Evolutionary conservation across 2,797 vertebrate genomes (phyloP), one percentile per base, ranked within the genome.

Genomic region (Pampus argenteus): DNA sequence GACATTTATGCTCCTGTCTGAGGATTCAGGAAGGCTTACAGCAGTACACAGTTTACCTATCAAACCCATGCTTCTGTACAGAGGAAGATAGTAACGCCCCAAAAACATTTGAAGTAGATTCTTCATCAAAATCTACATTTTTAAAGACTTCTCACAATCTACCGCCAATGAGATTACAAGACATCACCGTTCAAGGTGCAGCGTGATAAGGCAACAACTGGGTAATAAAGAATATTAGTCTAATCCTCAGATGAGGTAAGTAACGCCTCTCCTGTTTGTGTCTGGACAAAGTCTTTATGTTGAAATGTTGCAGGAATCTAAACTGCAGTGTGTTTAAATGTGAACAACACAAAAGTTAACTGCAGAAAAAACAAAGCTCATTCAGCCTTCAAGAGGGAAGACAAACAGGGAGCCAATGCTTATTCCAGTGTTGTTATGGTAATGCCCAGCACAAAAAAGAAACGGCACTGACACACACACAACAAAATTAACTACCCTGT

Each of bases 351-450:
- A 55, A 68, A 55, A 68, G 63, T 77, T 76, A 77, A 82, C 64
- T 66, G 52, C 74, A 74, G 58, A 45, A 73, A 85, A 78, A 79
- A 86, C 73, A 86, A 86, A 85, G 79, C 82, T 86, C 61, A 71
- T 77, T 86, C 84, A 80, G 58, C 60, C 73, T 58, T 74, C 55
- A 34, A 82, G 40, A n/a, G 59, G 44, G 31, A 82, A 83, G 52
- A 75, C 84, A 87, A 89, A 89, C 81, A 82, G 55, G 67, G 38
- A 71, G 29, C 26, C 29, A 76, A 73, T 26, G 76, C 73, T 65
- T 66, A 81, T 70, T 61, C 42, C 51, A 20, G 71, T 61, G 76
- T 91, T 85, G 86, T 86, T 85, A 89, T 87, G 87, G 81, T 80
- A 79, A 91, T 88, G 78, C 29, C 23, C 6, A 2, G 23, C 29